phyloP scores from a whole-genome alignment of 1,140 invertebrate genomes.

The Pogonognathellus flavescens region DNA sequence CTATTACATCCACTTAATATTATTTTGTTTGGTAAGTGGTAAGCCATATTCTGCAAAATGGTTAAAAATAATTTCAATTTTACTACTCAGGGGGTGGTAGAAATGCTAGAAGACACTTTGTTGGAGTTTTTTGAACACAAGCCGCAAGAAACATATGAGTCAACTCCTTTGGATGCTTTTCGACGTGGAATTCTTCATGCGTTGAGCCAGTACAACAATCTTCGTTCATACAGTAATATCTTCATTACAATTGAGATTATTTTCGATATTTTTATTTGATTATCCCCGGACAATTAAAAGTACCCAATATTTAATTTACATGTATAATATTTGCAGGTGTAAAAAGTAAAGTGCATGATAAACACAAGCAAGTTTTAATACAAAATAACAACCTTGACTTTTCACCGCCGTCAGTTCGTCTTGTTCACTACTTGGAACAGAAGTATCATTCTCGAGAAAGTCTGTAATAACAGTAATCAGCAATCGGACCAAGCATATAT shows the following conservation, averaged over 20 bases:
- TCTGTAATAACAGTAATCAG: neutral
- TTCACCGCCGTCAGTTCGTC: slow-evolving; percentile 52
- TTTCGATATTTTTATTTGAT: too few species aligned
- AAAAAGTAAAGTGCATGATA: slow-evolving; percentile 38
- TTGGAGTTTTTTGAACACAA: slow-evolving; percentile 53
- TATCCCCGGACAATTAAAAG: too few species aligned
- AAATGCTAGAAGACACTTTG: slow-evolving; percentile 56
- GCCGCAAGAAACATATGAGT: slow-evolving; percentile 56
- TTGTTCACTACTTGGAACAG: slow-evolving; percentile 57
- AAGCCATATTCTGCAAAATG: neutral
- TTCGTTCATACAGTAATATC: slow-evolving; percentile 53
- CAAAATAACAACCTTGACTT: slow-evolving; percentile 51
- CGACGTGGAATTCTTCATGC: slow-evolving; percentile 59
- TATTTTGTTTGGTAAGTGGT: neutral
- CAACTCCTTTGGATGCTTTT: slow-evolving; percentile 59
- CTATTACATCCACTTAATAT: neutral
- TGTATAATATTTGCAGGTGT: slow-evolving; percentile 41
- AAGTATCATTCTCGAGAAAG: slow-evolving; percentile 47
- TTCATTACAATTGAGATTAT: too few species aligned
- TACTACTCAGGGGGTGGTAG: slow-evolving; percentile 52
- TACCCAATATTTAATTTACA: too few species aligned
- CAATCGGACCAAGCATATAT: too few species aligned
- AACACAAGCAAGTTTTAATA: slow-evolving; percentile 41
- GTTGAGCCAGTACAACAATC: slow-evolving; percentile 60
- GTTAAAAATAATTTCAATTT: neutral